A percentile compares a stretch with the other conserved stretches of the same genome.
phyloP scores from a whole-genome alignment of 2,113 vertebrate genomes.

The Chamaetylas fuelleborni region DNA sequence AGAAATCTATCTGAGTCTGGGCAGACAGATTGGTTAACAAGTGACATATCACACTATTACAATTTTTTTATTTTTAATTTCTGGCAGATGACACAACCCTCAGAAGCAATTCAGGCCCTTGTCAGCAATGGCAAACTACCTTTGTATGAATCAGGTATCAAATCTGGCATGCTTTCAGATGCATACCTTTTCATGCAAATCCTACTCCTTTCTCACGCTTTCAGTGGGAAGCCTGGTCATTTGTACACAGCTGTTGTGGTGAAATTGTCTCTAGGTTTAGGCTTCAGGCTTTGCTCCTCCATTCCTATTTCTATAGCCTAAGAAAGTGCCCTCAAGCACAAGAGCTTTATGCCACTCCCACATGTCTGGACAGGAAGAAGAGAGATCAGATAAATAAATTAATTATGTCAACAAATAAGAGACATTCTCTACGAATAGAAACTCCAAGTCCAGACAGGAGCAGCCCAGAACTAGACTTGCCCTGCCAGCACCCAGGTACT shows the following conservation, averaged over 20 bases:
- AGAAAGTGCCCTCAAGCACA: background rate
- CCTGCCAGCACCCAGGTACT: background rate
- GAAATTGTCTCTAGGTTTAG: background rate
- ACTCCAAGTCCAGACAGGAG: background rate
- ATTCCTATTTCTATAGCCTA: background rate
- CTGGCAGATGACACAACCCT: background rate
- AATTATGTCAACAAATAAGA: background rate
- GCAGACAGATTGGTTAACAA: background rate
- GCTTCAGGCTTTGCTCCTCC: background rate
- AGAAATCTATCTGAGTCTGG: background rate
- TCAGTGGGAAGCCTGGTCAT: slow-evolving; percentile 2
- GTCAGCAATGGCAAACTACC: background rate
- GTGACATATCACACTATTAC: background rate
- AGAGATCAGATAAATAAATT: slow-evolving; percentile 12
- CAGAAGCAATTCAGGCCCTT: background rate
- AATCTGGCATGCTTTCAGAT: background rate
- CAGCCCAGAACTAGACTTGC: background rate
- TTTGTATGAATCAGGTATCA: slow-evolving; percentile 22
- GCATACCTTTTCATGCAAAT: slow-evolving; percentile 10
- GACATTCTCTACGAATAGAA: background rate
- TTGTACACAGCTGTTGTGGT: background rate
- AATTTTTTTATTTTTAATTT: background rate
- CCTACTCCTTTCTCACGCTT: slow-evolving; percentile 50
- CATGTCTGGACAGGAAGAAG: slow-evolving; percentile 20
- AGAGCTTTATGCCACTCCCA: background rate